Conservation (phyloP, 2,888 invertebrate species). For the Polietes domitor region DNA sequence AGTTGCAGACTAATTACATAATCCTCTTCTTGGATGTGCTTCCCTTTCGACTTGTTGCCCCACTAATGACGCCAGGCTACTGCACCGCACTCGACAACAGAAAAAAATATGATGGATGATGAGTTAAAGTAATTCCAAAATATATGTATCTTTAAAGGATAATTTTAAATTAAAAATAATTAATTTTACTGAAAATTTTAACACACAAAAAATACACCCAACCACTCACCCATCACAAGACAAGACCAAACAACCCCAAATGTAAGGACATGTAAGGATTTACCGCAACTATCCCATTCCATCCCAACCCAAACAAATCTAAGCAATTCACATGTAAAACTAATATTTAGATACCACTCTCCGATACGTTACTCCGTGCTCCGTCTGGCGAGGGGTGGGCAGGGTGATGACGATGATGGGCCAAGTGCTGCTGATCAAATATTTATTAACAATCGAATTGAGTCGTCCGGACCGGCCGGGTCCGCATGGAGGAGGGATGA, state of each 20-base stretch:
- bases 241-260: conserved; percentile 31
- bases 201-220: neutral
- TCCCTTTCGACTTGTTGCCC: conserved; percentile 70
- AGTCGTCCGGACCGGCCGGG: conserved; percentile 22
- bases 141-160: conserved; percentile 41
- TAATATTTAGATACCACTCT: conserved; percentile 61
- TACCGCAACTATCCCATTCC: neutral
- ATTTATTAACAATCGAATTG: conserved; percentile 64
- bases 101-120: conserved; percentile 56
- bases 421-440: conserved; percentile 55
- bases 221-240: no score
- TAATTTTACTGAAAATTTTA: conserved; percentile 44
- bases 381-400: neutral
- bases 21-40: conserved; percentile 80
- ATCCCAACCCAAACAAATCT: conserved; percentile 24
- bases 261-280: neutral
- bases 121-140: conserved; percentile 57
- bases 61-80: conserved; percentile 44
- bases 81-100: conserved; percentile 42
- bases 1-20: conserved; percentile 81
- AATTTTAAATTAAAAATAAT: conserved; percentile 45
- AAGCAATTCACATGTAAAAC: conserved; percentile 59
- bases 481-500: neutral
- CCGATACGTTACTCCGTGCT: neutral
- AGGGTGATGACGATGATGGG: neutral